phyloP scores from a whole-genome alignment of 2,797 vertebrate genomes.

The Bovichtus diacanthus region DNA sequence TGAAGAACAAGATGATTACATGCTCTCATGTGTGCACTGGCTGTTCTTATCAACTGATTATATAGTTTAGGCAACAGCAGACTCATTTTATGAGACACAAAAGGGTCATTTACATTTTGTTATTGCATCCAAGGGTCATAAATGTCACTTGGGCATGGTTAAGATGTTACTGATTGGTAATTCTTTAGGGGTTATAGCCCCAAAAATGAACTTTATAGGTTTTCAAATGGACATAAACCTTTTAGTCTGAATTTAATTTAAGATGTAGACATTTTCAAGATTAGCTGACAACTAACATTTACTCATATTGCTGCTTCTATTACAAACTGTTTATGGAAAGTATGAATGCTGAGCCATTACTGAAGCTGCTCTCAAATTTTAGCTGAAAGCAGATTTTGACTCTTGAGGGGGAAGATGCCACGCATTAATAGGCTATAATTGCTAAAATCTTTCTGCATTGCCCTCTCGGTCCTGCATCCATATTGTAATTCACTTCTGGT shows the following conservation, averaged over 20 bases:
- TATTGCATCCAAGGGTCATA: constrained; percentile 41
- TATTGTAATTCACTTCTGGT: constrained; percentile 15
- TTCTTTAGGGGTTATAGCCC: constrained; percentile 9
- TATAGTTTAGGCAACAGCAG: constrained; percentile 51
- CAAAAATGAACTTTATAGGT: constrained; percentile 34
- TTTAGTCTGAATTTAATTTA: constrained; percentile 17
- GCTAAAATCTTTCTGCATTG: constrained; percentile 10
- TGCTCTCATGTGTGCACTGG: constrained; percentile 46
- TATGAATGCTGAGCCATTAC: constrained; percentile 11
- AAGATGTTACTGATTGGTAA: constrained; percentile 34
- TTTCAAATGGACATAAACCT: constrained; percentile 33
- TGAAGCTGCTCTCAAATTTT: constrained; percentile 17
- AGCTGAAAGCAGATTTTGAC: constrained; percentile 36
- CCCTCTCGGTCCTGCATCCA: constrained; percentile 26
- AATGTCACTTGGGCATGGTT: constrained; percentile 28
- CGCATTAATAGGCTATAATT: constrained; percentile 35
- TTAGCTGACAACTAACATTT: constrained; percentile 38
- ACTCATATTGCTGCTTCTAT: constrained; percentile 10
- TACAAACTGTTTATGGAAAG: constrained; percentile 18
- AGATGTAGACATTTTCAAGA: constrained; percentile 17
- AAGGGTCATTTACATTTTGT: constrained; percentile 49
- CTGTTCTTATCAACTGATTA: constrained; percentile 51
- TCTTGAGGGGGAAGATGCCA: constrained; percentile 1
- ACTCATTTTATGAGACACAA: constrained; percentile 53
- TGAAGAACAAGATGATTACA: constrained; percentile 55